Evolutionary conservation across 64 coral and sea anemone genomes (phyloP).

Genomic region (Stylophora pistillata): DNA sequence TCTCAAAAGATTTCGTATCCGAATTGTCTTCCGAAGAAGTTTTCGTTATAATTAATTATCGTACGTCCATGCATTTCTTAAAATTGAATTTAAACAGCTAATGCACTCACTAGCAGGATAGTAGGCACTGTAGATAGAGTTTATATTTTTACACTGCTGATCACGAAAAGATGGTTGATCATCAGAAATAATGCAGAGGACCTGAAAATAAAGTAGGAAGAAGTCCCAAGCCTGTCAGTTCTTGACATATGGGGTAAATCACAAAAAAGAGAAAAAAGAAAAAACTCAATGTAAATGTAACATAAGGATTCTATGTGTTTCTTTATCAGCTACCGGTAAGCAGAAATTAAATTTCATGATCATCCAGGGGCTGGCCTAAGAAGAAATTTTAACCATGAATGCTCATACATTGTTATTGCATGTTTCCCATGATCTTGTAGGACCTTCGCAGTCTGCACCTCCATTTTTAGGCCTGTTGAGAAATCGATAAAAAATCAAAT

Average conservation of each 20-base stretch:
- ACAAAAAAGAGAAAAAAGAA: not conserved
- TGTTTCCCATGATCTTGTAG: constrained; percentile 15
- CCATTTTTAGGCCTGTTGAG: constrained; percentile 41
- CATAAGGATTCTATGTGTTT: no score
- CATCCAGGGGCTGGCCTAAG: not conserved
- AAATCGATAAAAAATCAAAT: not conserved
- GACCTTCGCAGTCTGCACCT: constrained; percentile 19
- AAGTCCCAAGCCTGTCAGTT: not conserved
- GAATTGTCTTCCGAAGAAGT: no score
- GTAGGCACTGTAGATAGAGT: not conserved
- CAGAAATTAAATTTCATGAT: not conserved
- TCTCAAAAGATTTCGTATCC: no score
- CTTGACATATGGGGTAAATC: not conserved
- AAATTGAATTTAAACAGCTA: not conserved
- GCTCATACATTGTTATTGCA: constrained; percentile 42
- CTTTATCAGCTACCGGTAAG: no score
- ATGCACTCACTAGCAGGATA: not conserved
- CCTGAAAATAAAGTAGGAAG: not conserved
- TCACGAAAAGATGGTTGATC: not conserved
- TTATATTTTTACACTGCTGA: not conserved
- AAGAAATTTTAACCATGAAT: not conserved
- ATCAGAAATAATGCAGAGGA: not conserved
- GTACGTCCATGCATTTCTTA: not conserved
- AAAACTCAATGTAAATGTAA: no score
- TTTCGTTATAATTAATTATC: no score